phyloP scores from a whole-genome alignment of 2,888 invertebrate species.

The Drosophila imparisetae region DNA sequence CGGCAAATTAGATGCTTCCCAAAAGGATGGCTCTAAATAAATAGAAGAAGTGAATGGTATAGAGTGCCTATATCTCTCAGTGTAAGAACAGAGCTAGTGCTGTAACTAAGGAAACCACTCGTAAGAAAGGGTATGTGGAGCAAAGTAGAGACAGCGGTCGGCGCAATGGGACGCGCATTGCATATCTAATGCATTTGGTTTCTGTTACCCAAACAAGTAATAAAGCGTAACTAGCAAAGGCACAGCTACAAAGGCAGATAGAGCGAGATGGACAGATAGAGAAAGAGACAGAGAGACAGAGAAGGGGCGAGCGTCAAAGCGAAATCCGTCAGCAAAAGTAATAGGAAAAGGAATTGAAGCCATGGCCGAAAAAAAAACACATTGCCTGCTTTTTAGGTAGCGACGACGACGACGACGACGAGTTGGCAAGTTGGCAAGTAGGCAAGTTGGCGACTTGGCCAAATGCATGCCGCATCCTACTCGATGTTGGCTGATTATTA shows the following conservation, averaged over 20 bases:
- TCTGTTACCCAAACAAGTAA: slow-evolving; percentile 58
- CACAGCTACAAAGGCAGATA: slow-evolving; percentile 2
- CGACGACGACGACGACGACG: neutral
- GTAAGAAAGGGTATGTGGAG: slow-evolving; percentile 5
- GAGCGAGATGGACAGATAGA: neutral
- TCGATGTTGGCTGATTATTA: slow-evolving; percentile 64
- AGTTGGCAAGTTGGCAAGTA: neutral
- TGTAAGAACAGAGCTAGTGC: neutral
- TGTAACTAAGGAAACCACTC: neutral
- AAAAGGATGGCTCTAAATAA: neutral
- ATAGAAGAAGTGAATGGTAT: rapidly evolving
- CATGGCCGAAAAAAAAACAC: slow-evolving; percentile 36
- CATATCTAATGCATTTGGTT: slow-evolving; percentile 64
- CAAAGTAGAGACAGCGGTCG: slow-evolving; percentile 30
- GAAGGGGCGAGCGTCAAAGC: slow-evolving; percentile 50
- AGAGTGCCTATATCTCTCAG: neutral
- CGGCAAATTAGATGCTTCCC: neutral
- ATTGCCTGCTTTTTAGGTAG: slow-evolving; percentile 29
- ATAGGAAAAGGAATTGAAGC: slow-evolving; percentile 57
- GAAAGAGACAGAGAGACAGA: neutral
- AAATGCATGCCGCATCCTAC: slow-evolving; percentile 19
- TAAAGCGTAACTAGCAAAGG: slow-evolving; percentile 65
- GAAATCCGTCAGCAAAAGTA: slow-evolving; percentile 73
- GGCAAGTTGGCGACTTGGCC: slow-evolving; percentile 12
- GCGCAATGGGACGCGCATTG: slow-evolving; percentile 60